Conservation (phyloP, 2,113 vertebrate genomes). For the Dermatemys mawii region DNA sequence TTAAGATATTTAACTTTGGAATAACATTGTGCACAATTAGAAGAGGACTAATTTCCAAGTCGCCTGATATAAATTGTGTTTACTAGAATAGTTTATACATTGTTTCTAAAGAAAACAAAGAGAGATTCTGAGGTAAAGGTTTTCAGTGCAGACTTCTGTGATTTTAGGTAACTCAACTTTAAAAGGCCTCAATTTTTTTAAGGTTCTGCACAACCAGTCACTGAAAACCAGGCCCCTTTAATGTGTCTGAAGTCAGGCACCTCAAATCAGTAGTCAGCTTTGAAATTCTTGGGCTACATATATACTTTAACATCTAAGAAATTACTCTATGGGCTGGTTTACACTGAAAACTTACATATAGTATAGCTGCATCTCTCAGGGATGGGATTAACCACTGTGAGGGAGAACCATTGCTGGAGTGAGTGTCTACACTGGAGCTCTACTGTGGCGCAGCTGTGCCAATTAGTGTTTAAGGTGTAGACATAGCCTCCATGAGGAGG, state of each 20-base stretch:
- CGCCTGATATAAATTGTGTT: fast-evolving
- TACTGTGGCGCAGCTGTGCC: background rate
- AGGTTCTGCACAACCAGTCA: background rate
- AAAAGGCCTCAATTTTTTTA: background rate
- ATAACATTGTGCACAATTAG: background rate
- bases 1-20: background rate
- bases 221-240: background rate
- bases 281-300: background rate
- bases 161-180: background rate
- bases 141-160: background rate
- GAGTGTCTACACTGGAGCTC: background rate
- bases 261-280: background rate
- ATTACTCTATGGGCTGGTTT: background rate
- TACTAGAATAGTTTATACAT: background rate
- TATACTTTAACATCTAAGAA: background rate
- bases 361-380: no score
- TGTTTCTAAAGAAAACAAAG: background rate
- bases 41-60: background rate
- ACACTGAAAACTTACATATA: no score
- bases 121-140: fast-evolving
- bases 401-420: background rate
- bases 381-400: background rate
- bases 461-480: no score
- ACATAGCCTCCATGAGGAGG: background rate
- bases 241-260: fast-evolving